Evolutionary conservation across 1,140 invertebrate genomes (phyloP).

Genomic region (Leguminivora glycinivorella): DNA sequence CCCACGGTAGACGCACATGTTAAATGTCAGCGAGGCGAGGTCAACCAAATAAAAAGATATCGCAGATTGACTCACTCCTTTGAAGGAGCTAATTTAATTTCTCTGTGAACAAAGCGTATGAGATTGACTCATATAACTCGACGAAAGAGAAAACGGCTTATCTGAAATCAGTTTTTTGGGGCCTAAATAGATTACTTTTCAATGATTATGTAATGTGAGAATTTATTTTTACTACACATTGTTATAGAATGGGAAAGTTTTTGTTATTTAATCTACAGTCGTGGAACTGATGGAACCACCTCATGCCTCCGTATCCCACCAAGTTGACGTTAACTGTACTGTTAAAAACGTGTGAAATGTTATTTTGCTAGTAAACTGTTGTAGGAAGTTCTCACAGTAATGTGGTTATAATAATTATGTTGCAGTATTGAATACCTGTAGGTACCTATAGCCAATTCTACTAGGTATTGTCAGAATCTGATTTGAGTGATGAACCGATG

Average conservation of each 20-base stretch:
- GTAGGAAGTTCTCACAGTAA: too few relatives aligned
- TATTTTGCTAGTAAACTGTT: too few relatives aligned
- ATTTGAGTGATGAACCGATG: too few relatives aligned
- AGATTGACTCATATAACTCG: conserved; percentile 1
- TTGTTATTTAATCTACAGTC: neutral
- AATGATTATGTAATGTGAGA: conserved; percentile 8
- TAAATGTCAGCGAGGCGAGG: conserved; percentile 19
- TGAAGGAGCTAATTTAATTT: conserved; percentile 14
- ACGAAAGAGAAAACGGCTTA: conserved; percentile 6
- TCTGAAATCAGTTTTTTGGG: neutral
- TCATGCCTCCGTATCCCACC: neutral
- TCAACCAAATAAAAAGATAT: conserved; percentile 24
- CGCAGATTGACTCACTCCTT: conserved; percentile 21
- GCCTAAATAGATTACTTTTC: neutral
- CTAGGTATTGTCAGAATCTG: too few relatives aligned
- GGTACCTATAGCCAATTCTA: too few relatives aligned
- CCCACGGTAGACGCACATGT: neutral
- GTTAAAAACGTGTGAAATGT: neutral
- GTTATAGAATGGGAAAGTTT: conserved; percentile 1
- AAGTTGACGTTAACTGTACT: neutral
- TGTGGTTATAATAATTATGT: too few relatives aligned
- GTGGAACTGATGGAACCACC: neutral
- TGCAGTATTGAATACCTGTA: too few relatives aligned
- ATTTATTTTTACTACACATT: neutral
- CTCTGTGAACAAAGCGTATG: conserved; percentile 6